These are phyloP conservation scores for Tachystola acroxantha DNA, from an alignment of 2,888 invertebrate species.

Conservation along the genomic window DNA sequence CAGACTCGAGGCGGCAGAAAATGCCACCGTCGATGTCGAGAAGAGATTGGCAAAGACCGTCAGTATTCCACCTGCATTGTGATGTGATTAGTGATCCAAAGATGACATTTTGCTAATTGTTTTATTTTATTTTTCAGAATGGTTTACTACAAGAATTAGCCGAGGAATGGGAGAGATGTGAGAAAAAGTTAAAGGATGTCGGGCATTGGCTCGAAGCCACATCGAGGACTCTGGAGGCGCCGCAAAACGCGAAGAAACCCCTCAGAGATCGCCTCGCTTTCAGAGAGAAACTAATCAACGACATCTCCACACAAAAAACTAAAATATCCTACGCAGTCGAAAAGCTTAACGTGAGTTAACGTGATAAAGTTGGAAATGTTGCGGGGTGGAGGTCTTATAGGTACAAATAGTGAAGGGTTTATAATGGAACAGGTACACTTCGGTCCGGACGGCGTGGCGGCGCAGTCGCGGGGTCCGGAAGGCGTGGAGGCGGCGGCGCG, in stretches of 20 bases:
- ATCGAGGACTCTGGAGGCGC: conserved; percentile 84
- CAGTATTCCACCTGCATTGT: conserved; percentile 35
- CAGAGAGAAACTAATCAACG: conserved; percentile 91
- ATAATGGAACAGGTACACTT: conserved; percentile 85
- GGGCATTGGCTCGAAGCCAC: conserved; percentile 94
- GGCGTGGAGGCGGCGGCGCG: conserved; percentile 85
- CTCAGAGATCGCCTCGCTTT: conserved; percentile 91
- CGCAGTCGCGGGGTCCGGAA: conserved; percentile 82
- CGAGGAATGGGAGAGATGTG: conserved; percentile 98
- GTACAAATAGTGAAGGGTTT: not conserved
- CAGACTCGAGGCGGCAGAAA: conserved; percentile 91
- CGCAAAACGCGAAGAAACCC: conserved; percentile 91
- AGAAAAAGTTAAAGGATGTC: conserved; percentile 94
- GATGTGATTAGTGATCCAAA: not conserved
- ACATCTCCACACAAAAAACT: conserved; percentile 92
- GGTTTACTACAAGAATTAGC: conserved; percentile 93
- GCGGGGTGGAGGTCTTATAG: not conserved
- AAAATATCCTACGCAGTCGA: conserved; percentile 93
- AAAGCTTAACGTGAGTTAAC: conserved; percentile 87
- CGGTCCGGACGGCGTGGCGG: conserved; percentile 91
- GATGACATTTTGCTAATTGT: not conserved
- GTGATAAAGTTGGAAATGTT: not conserved
- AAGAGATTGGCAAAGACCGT: conserved; percentile 91
- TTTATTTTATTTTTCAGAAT: conserved; percentile 82
- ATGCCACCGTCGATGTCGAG: conserved; percentile 91